Conservation (phyloP, 1,140 invertebrate genomes). For the Battus philenor region DNA sequence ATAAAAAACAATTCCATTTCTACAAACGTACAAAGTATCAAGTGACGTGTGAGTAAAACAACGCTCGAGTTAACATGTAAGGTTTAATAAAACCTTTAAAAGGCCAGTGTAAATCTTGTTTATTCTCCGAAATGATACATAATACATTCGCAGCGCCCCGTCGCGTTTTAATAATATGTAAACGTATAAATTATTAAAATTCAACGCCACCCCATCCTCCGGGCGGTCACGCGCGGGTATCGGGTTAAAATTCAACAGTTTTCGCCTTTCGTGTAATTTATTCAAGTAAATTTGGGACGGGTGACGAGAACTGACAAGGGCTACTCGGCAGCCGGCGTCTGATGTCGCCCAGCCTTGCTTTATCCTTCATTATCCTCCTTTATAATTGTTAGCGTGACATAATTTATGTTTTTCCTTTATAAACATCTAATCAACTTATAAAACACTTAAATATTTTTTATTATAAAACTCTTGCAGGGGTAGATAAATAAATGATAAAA, state of each 20-base stretch:
- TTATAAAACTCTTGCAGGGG: no score
- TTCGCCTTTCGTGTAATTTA: conserved; percentile 53
- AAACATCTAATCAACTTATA: no score
- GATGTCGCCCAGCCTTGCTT: conserved; percentile 23
- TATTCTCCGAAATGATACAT: no score
- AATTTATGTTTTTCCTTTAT: no score
- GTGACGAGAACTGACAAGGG: conserved; percentile 44
- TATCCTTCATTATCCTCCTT: conserved; percentile 12
- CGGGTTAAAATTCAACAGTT: conserved; percentile 63
- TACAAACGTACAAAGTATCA: no score
- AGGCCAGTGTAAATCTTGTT: no score
- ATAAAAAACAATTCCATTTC: no score
- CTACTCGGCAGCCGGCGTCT: conserved; percentile 39
- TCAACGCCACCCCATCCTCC: conserved; percentile 24
- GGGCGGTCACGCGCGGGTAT: conserved; percentile 43
- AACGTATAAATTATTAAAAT: conserved; percentile 49
- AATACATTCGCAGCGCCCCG: no score
- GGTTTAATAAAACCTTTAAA: no score
- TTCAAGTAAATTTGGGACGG: conserved; percentile 57
- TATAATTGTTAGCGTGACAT: no score
- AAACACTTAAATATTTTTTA: no score
- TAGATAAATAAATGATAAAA: no score
- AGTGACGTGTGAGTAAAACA: background rate
- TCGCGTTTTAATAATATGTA: conserved; percentile 6
- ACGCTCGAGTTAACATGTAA: background rate